Percentiles rank a stretch among this genome's conserved stretches.
phyloP scores from a whole-genome alignment of 53 echinoderm and acorn worm species.

The Henricia sp. region DNA sequence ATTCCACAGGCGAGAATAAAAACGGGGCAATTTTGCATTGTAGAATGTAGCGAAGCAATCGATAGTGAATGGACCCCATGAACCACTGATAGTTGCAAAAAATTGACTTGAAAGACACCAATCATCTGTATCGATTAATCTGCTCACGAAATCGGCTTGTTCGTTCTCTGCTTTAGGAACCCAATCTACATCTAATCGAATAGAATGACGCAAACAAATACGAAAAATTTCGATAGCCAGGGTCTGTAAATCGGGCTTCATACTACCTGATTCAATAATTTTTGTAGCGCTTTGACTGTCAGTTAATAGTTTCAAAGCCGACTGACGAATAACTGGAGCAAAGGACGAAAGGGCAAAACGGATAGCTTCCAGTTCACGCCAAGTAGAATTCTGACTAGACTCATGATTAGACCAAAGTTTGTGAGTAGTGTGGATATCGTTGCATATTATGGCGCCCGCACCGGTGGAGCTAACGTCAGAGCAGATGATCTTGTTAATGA shows the following conservation, averaged over 20 bases:
- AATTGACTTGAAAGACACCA: constrained; percentile 38
- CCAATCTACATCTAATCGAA: constrained; percentile 24
- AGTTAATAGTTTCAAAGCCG: not conserved
- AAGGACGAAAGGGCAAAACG: constrained; percentile 11
- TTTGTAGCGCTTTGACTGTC: not conserved
- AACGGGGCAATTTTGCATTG: constrained; percentile 8
- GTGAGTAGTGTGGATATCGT: not conserved
- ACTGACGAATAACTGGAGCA: not conserved
- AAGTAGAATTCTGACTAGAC: constrained; percentile 41
- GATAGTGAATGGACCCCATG: constrained; percentile 33
- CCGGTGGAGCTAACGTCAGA: constrained; percentile 39
- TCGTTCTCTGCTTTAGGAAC: constrained; percentile 7
- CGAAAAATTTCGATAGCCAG: not conserved
- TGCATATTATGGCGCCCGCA: constrained; percentile 23
- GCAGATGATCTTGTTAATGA: not conserved
- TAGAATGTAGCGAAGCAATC: constrained; percentile 19
- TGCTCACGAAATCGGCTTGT: constrained; percentile 8
- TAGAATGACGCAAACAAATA: not conserved
- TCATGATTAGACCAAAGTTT: constrained; percentile 16
- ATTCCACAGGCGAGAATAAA: constrained; percentile 11
- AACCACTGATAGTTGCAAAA: not conserved
- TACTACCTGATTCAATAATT: not conserved
- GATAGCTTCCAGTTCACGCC: constrained; percentile 46
- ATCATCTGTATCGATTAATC: constrained; percentile 24
- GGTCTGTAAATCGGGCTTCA: not conserved